Evolutionary conservation across 2,113 vertebrate species (phyloP).

Genomic region (Donacobius atricapilla): DNA sequence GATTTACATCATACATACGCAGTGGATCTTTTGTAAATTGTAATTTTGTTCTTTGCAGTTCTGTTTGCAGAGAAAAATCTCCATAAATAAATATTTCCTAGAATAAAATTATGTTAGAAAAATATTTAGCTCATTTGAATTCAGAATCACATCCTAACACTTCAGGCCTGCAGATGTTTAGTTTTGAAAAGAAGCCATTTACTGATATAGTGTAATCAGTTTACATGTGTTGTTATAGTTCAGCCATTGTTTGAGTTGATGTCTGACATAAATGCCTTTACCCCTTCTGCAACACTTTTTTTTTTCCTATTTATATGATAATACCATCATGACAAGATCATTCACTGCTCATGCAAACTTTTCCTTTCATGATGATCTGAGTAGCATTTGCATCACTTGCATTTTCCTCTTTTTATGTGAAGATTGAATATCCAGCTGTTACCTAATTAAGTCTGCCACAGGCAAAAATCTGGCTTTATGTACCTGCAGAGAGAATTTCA

Average conservation of each 20-base stretch:
- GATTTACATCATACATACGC: not conserved
- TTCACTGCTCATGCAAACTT: not conserved
- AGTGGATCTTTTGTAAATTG: not conserved
- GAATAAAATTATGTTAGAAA: not conserved
- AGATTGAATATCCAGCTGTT: slow-evolving; percentile 69
- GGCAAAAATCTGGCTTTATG: slow-evolving; percentile 64
- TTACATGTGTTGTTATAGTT: not conserved
- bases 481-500: slow-evolving; percentile 72
- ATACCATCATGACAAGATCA: not conserved
- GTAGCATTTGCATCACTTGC: slow-evolving; percentile 24
- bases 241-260: slow-evolving; percentile 19
- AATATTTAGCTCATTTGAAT: slow-evolving; percentile 22
- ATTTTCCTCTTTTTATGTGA: slow-evolving; percentile 56
- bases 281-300: not conserved
- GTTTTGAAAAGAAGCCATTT: slow-evolving; percentile 5
- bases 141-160: not conserved
- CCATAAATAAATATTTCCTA: not conserved
- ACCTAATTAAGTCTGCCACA: slow-evolving; percentile 71
- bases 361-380: slow-evolving; percentile 4
- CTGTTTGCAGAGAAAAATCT: not conserved
- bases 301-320: slow-evolving; percentile 3
- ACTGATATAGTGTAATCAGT: not conserved
- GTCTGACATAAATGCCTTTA: not conserved
- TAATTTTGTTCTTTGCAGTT: not conserved
- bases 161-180: slow-evolving; percentile 23